Percentiles rank a stretch among this genome's conserved stretches.
Conservation (phyloP, 2,888 invertebrate species). For the Branchipolynoe longqiensis region DNA sequence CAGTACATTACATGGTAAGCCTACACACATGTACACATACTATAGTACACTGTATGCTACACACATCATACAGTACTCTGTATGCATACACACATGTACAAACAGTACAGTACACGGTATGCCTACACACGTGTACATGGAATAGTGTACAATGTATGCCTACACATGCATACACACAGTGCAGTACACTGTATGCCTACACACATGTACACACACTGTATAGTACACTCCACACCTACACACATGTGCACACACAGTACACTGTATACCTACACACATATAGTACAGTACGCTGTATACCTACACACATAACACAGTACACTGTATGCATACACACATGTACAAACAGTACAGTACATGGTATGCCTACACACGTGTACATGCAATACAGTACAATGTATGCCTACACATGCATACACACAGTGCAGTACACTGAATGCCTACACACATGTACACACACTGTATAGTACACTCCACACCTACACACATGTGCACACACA, state of each 20-base stretch:
- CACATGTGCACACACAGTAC: not conserved
- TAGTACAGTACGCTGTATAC: not conserved
- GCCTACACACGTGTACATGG: not conserved
- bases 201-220: too few species aligned
- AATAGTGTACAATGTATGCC: too few species aligned
- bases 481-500: not conserved
- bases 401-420: not conserved
- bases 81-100: not conserved
- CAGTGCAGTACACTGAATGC: not conserved
- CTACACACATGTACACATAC: not conserved
- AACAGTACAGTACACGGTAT: not conserved
- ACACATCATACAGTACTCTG: too few species aligned
- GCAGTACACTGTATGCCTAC: not conserved
- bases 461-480: too few species aligned
- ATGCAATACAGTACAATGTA: not conserved
- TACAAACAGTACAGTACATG: not conserved
- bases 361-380: not conserved
- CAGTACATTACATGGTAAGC: not conserved
- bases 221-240: not conserved
- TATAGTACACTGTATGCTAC: too few species aligned
- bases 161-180: not conserved
- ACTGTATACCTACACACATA: not conserved
- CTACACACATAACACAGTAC: too few species aligned
- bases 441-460: not conserved
- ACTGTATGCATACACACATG: not conserved